Conservation (phyloP, 2,113 vertebrate genomes). For the Gallinago paraguaiae region DNA sequence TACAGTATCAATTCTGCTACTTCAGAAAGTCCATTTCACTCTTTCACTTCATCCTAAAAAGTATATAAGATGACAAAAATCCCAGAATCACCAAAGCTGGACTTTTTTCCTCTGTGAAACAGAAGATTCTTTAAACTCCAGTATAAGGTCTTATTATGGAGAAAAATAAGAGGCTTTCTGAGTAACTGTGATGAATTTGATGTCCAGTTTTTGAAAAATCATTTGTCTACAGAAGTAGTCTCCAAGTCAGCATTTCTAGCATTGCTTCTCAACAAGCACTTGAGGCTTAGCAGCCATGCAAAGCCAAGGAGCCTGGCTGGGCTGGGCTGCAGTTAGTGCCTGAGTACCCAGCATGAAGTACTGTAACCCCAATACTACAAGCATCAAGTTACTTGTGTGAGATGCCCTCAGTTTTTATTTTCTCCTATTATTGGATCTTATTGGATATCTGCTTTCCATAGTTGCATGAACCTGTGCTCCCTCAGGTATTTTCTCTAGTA, state of each 20-base stretch:
- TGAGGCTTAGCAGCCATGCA: rapidly evolving
- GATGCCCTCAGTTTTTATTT: not conserved
- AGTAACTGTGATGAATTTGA: not conserved
- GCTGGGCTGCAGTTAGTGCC: not conserved
- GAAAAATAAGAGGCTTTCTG: not conserved
- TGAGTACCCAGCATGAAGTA: not conserved
- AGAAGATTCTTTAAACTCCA: not conserved
- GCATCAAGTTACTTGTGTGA: rapidly evolving
- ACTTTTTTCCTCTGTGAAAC: not conserved
- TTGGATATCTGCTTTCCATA: not conserved
- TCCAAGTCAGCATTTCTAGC: not conserved
- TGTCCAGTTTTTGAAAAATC: not conserved
- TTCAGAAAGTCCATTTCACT: not conserved
- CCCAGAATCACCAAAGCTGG: not conserved
- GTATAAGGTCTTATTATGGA: not conserved
- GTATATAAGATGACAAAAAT: not conserved
- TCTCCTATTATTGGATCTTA: not conserved
- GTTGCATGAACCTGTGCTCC: rapidly evolving
- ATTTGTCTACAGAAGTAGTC: not conserved
- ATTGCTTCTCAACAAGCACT: not conserved
- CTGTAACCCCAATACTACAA: rapidly evolving
- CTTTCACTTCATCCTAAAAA: not conserved
- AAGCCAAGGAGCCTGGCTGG: not conserved
- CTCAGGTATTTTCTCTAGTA: not conserved
- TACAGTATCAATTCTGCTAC: not conserved